Base-by-base conservation (phyloP, 2,888 invertebrate species). In the Sepioteuthis lessoniana region DNA sequence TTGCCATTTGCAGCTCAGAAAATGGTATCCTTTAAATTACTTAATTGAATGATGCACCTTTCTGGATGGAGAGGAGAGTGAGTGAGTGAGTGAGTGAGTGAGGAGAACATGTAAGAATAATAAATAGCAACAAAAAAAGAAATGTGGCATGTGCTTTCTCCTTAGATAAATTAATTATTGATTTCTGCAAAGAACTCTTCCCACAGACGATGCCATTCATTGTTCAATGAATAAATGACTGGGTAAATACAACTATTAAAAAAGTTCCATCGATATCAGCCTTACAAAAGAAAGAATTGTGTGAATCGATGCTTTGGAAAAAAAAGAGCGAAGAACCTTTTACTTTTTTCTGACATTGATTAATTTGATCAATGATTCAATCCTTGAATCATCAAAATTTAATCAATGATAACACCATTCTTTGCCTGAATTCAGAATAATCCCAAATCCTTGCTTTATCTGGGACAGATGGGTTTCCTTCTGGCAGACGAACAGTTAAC, bases 101-200 rank as follows among this genome's bases (percentile, higher is more conserved):
- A 1, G 35, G 76, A 13, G 16, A 76, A 0, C 10, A n/a, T 8
- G n/a, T 1, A n/a, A 76, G n/a, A n/a, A 76, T 76, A 76, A 16
- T n/a, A 25, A 76, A 13, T 35, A 35, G n/a, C 76, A 76, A 35
- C 10, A 13, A 35, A 16, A n/a, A 35, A n/a, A 76, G 16, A 10
- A 16, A n/a, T 8, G 76, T n/a, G 10, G n/a, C n/a, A 16, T 76
- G n/a, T n/a, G 13, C n/a, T 35, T 55, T 35, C n/a, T n/a, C 35
- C n/a, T n/a, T n/a, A n/a, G 76, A 76, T 76, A 76, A n/a, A 76
- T 76, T 76, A 76, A 76, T 16, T n/a, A 76, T 76, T n/a, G 76
- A 76, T 76, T 76, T 1, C 13, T 76, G 76, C 76, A n/a, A 76
- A 76, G 76, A 76, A n/a, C 76, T 55, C 55, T 55, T 55, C 35